A percentile compares a stretch with the other conserved stretches of the same genome.
phyloP scores from a whole-genome alignment of 2,113 vertebrate species.

The Tricholaema leucomelas region DNA sequence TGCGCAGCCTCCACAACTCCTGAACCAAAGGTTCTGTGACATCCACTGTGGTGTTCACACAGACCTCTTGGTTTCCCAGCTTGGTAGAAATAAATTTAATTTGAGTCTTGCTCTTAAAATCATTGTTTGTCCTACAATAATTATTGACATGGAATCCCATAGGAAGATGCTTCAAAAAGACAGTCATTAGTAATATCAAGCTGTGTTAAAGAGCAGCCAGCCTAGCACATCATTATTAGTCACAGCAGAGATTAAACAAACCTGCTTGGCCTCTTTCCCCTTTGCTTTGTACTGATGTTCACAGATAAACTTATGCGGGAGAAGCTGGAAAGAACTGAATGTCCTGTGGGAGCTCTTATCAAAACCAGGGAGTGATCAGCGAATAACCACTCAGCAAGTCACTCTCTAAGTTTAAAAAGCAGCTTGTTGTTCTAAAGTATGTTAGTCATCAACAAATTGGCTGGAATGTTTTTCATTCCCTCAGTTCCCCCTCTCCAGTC shows the following conservation, averaged over 20 bases:
- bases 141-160: not conserved
- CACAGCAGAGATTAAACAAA: slow-evolving; percentile 61
- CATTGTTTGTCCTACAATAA: not conserved
- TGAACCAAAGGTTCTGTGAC: not conserved
- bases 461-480: slow-evolving; percentile 1
- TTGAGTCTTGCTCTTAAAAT: not conserved
- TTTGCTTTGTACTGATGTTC: slow-evolving; percentile 47
- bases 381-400: slow-evolving; percentile 48
- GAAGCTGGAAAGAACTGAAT: slow-evolving; percentile 58
- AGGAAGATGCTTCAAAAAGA: not conserved
- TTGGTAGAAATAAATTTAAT: not conserved
- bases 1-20: not conserved
- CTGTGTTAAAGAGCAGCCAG: not conserved
- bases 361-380: not conserved
- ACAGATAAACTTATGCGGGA: slow-evolving; percentile 40
- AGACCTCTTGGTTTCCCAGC: not conserved
- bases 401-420: slow-evolving; percentile 32
- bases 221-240: slow-evolving; percentile 36
- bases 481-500: not conserved
- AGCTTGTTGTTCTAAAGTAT: slow-evolving; percentile 9
- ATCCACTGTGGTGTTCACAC: not conserved
- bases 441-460: slow-evolving; percentile 21
- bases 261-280: slow-evolving; percentile 57
- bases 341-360: slow-evolving; percentile 67
- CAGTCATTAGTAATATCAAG: not conserved